These are phyloP conservation scores for Ceratosolen solmsi DNA, from an alignment of 1,140 invertebrate genomes.

Conservation along the genomic window DNA sequence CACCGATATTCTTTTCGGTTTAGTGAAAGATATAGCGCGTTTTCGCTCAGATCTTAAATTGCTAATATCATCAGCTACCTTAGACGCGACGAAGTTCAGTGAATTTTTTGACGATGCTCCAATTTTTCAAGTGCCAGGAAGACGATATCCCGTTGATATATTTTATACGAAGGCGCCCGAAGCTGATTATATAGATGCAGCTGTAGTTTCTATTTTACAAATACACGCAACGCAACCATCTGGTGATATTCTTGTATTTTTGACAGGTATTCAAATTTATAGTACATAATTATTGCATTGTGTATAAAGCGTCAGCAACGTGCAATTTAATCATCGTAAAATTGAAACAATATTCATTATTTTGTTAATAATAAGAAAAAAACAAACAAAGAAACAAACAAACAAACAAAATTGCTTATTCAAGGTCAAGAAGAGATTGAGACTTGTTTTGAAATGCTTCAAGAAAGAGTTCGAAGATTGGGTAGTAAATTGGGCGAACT, in stretches of 20 bases:
- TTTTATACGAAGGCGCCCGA: slow-evolving; percentile 99
- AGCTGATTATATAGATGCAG: slow-evolving; percentile 98
- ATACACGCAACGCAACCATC: slow-evolving; percentile 97
- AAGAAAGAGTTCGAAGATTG: slow-evolving; percentile 90
- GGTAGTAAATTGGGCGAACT: slow-evolving; percentile 95
- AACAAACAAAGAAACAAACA: no score
- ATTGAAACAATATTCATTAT: no score
- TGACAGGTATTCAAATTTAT: slow-evolving; percentile 91
- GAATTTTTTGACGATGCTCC: slow-evolving; percentile 99
- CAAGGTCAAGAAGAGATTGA: slow-evolving; percentile 92
- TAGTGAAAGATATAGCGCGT: slow-evolving; percentile 97
- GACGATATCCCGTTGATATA: slow-evolving; percentile 92
- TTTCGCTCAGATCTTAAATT: slow-evolving; percentile 96
- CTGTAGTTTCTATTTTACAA: slow-evolving; percentile 96
- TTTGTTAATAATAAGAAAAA: no score
- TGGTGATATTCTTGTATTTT: slow-evolving; percentile 97
- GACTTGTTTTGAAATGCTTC: slow-evolving; percentile 93
- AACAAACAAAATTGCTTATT: no score
- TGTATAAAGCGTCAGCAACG: no score
- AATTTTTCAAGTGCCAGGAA: slow-evolving; percentile 96
- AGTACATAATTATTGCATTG: no score
- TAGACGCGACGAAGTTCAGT: slow-evolving; percentile 99
- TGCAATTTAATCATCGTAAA: no score
- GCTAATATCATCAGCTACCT: slow-evolving; percentile 96
- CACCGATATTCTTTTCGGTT: slow-evolving; percentile 98